phyloP scores from a whole-genome alignment of 2,888 invertebrate species.

The Aleiodes alternator region DNA sequence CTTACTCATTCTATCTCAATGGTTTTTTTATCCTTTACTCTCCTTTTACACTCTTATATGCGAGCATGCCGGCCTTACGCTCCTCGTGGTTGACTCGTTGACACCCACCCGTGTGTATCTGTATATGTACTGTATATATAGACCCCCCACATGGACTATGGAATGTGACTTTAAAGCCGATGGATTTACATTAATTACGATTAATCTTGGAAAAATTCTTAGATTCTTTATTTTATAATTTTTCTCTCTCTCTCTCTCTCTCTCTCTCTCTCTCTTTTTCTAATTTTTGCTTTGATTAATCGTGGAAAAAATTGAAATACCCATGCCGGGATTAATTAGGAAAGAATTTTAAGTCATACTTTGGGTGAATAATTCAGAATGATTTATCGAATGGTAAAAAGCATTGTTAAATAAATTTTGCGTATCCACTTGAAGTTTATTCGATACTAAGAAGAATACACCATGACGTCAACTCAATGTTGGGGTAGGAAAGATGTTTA shows the following conservation, averaged over 20 bases:
- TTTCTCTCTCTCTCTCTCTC: neutral
- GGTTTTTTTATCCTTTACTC: constrained; percentile 16
- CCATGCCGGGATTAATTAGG: too few species aligned
- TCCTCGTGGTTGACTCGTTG: constrained; percentile 34
- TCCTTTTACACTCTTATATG: neutral
- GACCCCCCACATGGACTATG: constrained; percentile 37
- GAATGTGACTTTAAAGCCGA: constrained; percentile 32
- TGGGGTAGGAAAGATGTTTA: too few species aligned
- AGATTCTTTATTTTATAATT: neutral
- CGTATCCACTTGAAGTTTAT: too few species aligned
- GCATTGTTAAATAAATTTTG: too few species aligned
- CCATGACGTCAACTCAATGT: too few species aligned
- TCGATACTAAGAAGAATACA: too few species aligned
- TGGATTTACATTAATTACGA: constrained; percentile 44
- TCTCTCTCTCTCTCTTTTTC: too few species aligned
- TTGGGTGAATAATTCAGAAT: too few species aligned
- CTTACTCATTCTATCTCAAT: constrained; percentile 7
- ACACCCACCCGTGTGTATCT: constrained; percentile 36
- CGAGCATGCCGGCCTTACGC: neutral
- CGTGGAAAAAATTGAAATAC: too few species aligned
- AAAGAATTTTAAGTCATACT: too few species aligned
- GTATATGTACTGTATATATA: constrained; percentile 32
- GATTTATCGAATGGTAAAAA: too few species aligned
- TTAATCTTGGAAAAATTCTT: constrained; percentile 16
- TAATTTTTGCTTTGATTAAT: neutral